Evolutionary conservation across 2,888 invertebrate genomes (phyloP).

Genomic region (Diadegma fenestrale): DNA sequence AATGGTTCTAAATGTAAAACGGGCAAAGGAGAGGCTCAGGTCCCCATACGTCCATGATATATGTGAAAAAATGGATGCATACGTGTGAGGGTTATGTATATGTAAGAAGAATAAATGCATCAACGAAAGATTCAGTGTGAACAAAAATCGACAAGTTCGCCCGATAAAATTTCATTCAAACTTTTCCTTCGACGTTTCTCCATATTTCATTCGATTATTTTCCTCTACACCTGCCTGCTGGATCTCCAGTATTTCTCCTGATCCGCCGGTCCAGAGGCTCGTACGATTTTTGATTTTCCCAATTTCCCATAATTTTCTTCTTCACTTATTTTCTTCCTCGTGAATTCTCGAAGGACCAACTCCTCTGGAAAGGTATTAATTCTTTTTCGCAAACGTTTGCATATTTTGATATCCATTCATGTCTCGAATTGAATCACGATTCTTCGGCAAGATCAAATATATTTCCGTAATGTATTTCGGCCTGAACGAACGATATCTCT

Average conservation of each 20-base stretch:
- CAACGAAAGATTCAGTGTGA: conserved; percentile 27
- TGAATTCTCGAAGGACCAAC: background rate
- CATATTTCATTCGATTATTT: conserved; percentile 57
- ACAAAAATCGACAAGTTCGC: conserved; percentile 69
- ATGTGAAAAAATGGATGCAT: conserved; percentile 1
- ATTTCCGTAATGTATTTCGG: conserved; percentile 16
- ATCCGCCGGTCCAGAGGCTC: background rate
- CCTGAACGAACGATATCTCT: conserved; percentile 44
- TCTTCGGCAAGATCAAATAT: conserved; percentile 42
- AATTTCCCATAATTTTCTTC: background rate
- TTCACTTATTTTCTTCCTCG: background rate
- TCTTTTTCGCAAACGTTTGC: background rate
- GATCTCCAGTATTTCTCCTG: conserved; percentile 16
- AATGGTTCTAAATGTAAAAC: conserved; percentile 85
- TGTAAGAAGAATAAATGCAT: conserved; percentile 7
- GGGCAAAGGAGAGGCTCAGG: conserved; percentile 81
- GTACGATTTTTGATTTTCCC: background rate
- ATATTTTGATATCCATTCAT: background rate
- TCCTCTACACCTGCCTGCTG: background rate
- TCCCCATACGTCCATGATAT: conserved; percentile 56
- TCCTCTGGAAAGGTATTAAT: background rate
- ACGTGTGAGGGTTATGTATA: background rate
- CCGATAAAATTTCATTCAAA: conserved; percentile 84
- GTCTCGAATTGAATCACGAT: conserved; percentile 15
- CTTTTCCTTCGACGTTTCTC: conserved; percentile 70